phyloP scores from a whole-genome alignment of 2,797 vertebrate genomes.

The Gallinago solitaria region DNA sequence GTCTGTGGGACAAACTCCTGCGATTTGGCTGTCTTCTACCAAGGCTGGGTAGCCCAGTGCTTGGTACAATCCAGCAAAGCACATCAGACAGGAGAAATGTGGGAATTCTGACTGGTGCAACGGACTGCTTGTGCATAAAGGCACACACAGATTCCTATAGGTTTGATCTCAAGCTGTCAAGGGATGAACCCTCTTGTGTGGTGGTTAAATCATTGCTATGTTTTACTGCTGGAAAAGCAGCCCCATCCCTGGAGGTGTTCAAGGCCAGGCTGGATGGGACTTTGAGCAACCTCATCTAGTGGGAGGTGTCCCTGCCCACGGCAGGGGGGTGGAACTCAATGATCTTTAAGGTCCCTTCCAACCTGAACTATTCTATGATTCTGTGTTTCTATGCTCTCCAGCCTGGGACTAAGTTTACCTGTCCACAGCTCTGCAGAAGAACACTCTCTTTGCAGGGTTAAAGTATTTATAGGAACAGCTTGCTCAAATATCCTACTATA shows the following conservation, averaged over 20 bases:
- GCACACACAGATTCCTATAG: background rate
- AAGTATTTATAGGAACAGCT: background rate
- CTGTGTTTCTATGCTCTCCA: background rate
- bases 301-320: too few relatives aligned
- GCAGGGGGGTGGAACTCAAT: too few relatives aligned
- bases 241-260: too few relatives aligned
- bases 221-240: background rate
- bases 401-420: background rate
- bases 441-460: background rate
- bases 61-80: background rate
- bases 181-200: background rate
- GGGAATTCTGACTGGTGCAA: background rate
- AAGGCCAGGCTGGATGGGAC: too few relatives aligned
- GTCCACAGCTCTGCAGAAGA: background rate
- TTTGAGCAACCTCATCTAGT: too few relatives aligned
- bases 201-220: background rate
- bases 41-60: background rate
- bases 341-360: too few relatives aligned
- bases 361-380: too few relatives aligned
- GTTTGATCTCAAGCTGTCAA: background rate
- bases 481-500: background rate
- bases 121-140: background rate
- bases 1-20: background rate
- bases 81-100: background rate
- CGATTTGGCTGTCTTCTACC: background rate